Base-by-base conservation (phyloP, 2,113 vertebrate genomes). In the Pitta sordida region DNA sequence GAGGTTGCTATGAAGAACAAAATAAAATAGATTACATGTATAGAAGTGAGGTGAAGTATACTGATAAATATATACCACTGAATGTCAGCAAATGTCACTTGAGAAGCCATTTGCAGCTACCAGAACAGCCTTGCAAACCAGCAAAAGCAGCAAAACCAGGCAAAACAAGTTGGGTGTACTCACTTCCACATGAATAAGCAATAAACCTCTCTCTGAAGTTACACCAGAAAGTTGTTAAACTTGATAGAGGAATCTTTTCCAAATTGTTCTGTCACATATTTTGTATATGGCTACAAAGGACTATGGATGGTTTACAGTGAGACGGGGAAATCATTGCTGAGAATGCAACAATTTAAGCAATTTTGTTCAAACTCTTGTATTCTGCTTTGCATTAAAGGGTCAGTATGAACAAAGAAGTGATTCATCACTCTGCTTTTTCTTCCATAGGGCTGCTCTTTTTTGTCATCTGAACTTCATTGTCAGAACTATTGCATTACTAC, bases 61-160 rank as follows among this genome's bases (percentile, higher is more conserved):
- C 98, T 98, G 99, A 99, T 99, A 99, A 99, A 99, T 99, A 98
- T 98, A 98, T 98, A 98, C 98, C 98, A 98, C 98, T 99, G 99
- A 99, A 99, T 99, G 99, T 99, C 99, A 99, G 98, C 98, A 99
- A 99, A 99, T 99, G 99, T 99, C 99, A 99, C 98, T 97, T 97
- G 98, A 99, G 99, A 99, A 99, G 98, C 98, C 99, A 99, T 99
- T 99, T 99, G 97, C 98, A 98, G 98, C 98, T 98, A 97, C 98
- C 98, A 98, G 98, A 99, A 98, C 98, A 98, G 98, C 98, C 98
- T 97, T 98, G 95, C 97, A 97, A 98, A 98, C 97, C 98, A 98
- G 97, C 97, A 97, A 98, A 98, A 98, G 97, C 98, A 98, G 97
- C 94, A 97, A 98, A 98, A 98, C 96, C 97, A 98, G 97, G 97